Percentiles rank a stretch among this genome's conserved stretches.
Conservation (phyloP, 1,140 invertebrate species). For the Megathymus violae region DNA sequence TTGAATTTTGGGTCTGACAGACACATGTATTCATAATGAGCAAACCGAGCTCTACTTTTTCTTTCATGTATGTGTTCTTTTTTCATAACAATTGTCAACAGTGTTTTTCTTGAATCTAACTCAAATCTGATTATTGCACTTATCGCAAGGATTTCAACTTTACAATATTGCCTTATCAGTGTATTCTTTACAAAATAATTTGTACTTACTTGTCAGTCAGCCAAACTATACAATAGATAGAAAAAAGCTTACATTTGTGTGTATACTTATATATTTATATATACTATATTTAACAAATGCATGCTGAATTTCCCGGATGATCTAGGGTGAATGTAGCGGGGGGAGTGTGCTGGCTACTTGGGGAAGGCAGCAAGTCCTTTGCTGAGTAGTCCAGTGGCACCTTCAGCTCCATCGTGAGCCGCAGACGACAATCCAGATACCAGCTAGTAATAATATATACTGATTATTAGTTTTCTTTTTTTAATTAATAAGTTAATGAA, state of each 20-base stretch:
- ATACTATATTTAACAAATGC: background rate
- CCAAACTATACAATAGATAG: background rate
- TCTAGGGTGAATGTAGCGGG: background rate
- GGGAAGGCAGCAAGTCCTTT: constrained; percentile 71
- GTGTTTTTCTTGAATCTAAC: too few species aligned
- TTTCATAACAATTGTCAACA: too few species aligned
- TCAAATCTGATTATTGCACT: too few species aligned
- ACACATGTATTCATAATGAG: too few species aligned
- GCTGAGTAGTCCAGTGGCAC: constrained; percentile 70
- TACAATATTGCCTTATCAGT: background rate
- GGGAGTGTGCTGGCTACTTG: constrained; percentile 50
- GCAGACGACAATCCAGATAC: constrained; percentile 63
- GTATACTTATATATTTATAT: constrained; percentile 10
- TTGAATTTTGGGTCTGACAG: too few species aligned
- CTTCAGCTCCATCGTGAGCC: constrained; percentile 69
- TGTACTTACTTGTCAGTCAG: background rate
- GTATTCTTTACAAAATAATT: background rate
- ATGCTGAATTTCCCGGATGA: constrained; percentile 37
- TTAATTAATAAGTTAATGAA: too few species aligned
- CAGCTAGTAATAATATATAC: constrained; percentile 62
- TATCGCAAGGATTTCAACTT: too few species aligned
- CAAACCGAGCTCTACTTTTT: too few species aligned
- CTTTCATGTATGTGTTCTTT: too few species aligned
- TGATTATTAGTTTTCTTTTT: too few species aligned
- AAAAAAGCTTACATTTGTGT: background rate